Evolutionary conservation across 2,797 vertebrate genomes (phyloP).

Genomic region (Oceanodroma leucorhoa): DNA sequence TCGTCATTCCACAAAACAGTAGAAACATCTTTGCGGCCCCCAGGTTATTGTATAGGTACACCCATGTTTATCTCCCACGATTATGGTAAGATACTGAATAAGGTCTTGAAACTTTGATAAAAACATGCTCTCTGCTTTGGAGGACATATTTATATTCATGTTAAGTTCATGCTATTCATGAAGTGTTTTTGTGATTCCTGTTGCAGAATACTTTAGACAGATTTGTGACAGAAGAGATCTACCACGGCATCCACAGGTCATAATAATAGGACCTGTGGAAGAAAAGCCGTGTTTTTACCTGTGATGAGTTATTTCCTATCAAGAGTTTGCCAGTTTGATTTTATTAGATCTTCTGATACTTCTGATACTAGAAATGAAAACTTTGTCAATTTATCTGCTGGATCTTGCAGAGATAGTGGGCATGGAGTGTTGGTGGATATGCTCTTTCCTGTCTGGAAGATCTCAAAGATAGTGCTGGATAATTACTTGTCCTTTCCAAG

Average conservation of each 20-base stretch:
- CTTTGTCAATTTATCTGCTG: not conserved
- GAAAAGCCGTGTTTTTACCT: not conserved
- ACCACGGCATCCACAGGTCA: accelerated
- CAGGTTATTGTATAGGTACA: constrained; percentile 59
- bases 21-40: constrained; percentile 61
- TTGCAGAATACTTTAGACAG: not conserved
- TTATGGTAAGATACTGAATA: constrained; percentile 39
- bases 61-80: constrained; percentile 47
- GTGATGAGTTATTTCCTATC: not conserved
- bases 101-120: constrained; percentile 41
- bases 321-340: not conserved
- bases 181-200: not conserved
- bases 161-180: not conserved
- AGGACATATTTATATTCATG: not conserved
- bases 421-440: not conserved
- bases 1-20: constrained; percentile 61
- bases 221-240: not conserved
- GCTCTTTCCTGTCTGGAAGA: constrained; percentile 25
- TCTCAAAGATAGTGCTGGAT: not conserved
- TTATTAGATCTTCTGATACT: not conserved
- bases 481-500: not conserved
- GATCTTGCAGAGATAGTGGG: not conserved
- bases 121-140: not conserved
- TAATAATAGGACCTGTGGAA: not conserved
- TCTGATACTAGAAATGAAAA: not conserved